These are phyloP conservation scores for Danionella dracula DNA, from an alignment of 2,797 vertebrate species.

Conservation along the genomic window DNA sequence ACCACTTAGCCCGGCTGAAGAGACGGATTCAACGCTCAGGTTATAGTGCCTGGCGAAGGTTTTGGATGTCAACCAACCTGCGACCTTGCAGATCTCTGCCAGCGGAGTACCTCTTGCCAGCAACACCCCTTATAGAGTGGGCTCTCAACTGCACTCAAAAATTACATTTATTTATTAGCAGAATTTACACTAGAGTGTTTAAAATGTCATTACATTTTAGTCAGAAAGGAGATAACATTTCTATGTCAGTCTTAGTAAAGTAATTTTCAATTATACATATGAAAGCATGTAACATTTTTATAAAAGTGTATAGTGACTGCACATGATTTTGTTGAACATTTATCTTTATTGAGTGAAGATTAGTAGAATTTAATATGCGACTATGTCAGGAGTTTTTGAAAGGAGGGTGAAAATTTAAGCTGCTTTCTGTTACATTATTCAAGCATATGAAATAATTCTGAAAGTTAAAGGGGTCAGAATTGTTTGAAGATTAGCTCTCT, in stretches of 20 bases:
- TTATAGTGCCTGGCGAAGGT: too few species aligned
- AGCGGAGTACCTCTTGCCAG: too few species aligned
- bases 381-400: not conserved
- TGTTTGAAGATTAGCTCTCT: conserved; percentile 30
- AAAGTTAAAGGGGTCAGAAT: conserved; percentile 24
- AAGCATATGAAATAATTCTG: conserved; percentile 5
- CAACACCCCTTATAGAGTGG: too few species aligned
- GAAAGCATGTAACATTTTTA: not conserved
- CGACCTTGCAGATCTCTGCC: too few species aligned
- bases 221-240: too few species aligned
- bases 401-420: conserved; percentile 18
- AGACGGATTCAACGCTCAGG: too few species aligned
- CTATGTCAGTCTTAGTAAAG: too few species aligned
- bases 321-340: not conserved
- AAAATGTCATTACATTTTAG: conserved; percentile 16
- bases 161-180: too few species aligned
- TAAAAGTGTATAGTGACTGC: conserved; percentile 12
- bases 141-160: too few species aligned
- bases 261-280: conserved; percentile 23
- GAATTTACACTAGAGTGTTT: too few species aligned
- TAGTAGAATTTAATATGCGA: conserved; percentile 27
- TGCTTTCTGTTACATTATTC: conserved; percentile 27
- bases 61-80: too few species aligned
- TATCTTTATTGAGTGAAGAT: conserved; percentile 17
- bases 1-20: too few species aligned